Base-by-base conservation (phyloP, 2,113 vertebrate genomes). In the Xiphophorus hellerii region DNA sequence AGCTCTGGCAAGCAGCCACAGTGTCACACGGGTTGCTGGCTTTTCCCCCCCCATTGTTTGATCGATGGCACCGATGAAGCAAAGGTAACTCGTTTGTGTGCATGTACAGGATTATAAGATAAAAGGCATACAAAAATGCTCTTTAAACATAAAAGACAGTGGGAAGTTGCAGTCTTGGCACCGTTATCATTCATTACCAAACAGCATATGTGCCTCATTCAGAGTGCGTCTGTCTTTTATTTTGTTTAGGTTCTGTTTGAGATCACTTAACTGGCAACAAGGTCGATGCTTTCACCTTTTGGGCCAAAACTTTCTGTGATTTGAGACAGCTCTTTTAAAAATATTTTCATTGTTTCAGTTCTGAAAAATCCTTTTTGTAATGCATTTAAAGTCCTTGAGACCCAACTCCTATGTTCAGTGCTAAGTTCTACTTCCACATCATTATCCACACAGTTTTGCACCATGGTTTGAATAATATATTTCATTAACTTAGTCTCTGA, bases 51-150 rank as follows among this genome's bases (percentile, higher is more conserved):
- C 61, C 70, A 76, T 83, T 67, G 71, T 80, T 78, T 85, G 71
- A 84, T 87, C 78, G 84, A 65, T 85, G 42, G 22, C 75, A 44
- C 77, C 62, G 75, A 84, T 67, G 70, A 74, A 80, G 27, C 69
- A 11, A 28, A 80, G 31, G 48, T 69, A 37, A 61, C 77, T 11
- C 28, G 71, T 74, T 17, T 69, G 7, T 77, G 68, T 48, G 13
- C 74, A n/a, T 75, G 69, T 69, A 64, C 31, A 6, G 78, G 62
- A 83, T 80, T 83, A 61, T 70, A 76, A 73, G 61, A 83, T 81
- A 74, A 78, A 85, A 76, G 30, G 39, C 62, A 22, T 68, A 42
- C 77, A 22, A 73, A 84, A 85, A 76, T 79, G 33, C 64, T 80
- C 63, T 73, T 78, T 71, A 71, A 68, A 78, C 76, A 78, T 77